These are phyloP conservation scores for Clarias macrocephalus DNA, from an alignment of 2,113 vertebrate genomes.

Conservation along the genomic window DNA sequence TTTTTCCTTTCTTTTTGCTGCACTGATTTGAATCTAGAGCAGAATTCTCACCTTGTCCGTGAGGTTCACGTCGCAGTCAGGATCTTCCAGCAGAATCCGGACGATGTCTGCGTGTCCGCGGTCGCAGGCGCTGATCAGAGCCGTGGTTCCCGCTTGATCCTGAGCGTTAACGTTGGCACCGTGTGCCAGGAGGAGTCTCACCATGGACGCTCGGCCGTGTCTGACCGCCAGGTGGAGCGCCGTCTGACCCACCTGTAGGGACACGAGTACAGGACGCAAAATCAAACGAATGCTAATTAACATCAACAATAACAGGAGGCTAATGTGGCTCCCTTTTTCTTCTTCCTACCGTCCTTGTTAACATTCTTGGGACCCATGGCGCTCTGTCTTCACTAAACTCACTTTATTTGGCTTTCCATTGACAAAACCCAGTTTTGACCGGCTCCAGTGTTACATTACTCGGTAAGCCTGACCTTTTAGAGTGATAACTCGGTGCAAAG, in stretches of 20 bases:
- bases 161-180: constrained; percentile 79
- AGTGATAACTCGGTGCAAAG: neutral
- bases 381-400: too few relatives aligned
- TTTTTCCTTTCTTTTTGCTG: neutral
- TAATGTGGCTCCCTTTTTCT: too few relatives aligned
- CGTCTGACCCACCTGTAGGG: constrained; percentile 81
- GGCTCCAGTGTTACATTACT: neutral
- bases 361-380: too few relatives aligned
- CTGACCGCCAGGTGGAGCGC: constrained; percentile 87
- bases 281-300: neutral
- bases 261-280: neutral
- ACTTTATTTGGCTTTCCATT: too few relatives aligned
- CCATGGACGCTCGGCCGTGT: constrained; percentile 82
- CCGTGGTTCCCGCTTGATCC: constrained; percentile 81
- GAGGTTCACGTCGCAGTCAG: constrained; percentile 76
- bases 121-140: constrained; percentile 87
- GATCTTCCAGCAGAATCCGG: constrained; percentile 78
- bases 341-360: too few relatives aligned
- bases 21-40: neutral
- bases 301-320: too few relatives aligned
- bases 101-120: constrained; percentile 82
- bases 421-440: neutral
- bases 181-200: constrained; percentile 78
- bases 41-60: constrained; percentile 76
- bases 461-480: neutral